Conservation (phyloP, 2,113 vertebrate genomes). For the Balaeniceps rex region DNA sequence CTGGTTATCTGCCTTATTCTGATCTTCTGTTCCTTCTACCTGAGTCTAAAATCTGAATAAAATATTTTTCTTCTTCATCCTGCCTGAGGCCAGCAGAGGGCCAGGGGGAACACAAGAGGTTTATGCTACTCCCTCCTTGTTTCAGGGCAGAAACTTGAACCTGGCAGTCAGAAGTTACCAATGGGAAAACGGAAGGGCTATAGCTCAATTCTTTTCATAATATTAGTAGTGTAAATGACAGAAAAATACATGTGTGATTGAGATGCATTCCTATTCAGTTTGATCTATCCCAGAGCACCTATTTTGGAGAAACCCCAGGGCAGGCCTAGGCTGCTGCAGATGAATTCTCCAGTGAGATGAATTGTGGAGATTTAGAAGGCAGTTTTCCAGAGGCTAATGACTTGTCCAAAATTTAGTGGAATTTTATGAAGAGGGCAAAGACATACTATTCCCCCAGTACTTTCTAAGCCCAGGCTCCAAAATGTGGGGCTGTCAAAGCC, state of each 20-base stretch:
- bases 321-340: not conserved
- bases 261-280: not conserved
- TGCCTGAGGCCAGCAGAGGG: not conserved
- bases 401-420: not conserved
- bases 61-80: not conserved
- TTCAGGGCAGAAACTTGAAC: not conserved
- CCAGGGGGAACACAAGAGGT: not conserved
- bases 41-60: not conserved
- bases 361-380: not conserved
- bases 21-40: not conserved
- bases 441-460: not conserved
- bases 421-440: not conserved
- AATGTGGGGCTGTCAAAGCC: not conserved
- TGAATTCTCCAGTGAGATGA: not conserved
- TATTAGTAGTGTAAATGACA: not conserved
- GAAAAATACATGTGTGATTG: not conserved
- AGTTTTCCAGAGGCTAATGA: not conserved
- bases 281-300: not conserved
- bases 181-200: rapidly evolving
- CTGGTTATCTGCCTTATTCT: not conserved
- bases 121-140: not conserved
- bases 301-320: not conserved
- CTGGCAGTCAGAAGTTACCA: not conserved
- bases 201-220: not conserved
- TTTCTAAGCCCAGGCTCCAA: not conserved